These are phyloP conservation scores for Centrocercus urophasianus DNA, from an alignment of 2,113 vertebrate species.

Conservation along the genomic window DNA sequence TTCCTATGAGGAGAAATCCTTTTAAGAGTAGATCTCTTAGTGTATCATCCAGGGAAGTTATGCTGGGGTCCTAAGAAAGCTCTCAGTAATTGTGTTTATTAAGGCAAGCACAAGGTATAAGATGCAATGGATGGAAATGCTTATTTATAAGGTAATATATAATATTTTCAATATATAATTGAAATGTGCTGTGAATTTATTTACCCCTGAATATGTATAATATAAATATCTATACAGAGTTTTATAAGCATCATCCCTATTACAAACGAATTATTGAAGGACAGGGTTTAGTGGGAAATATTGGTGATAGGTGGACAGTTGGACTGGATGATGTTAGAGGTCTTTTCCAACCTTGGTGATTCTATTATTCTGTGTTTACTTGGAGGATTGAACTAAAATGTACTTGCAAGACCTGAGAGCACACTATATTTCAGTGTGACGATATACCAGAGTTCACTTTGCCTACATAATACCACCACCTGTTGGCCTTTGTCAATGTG, in stretches of 20 bases:
- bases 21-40: background rate
- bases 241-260: background rate
- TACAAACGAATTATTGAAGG: background rate
- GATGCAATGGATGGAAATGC: background rate
- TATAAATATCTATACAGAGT: background rate
- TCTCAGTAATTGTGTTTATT: background rate
- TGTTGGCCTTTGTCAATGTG: background rate
- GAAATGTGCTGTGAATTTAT: background rate
- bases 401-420: background rate
- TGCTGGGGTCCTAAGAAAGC: background rate
- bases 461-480: background rate
- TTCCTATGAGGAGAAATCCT: background rate
- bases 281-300: too few relatives aligned
- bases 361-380: background rate
- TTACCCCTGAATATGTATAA: background rate
- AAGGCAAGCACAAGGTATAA: background rate
- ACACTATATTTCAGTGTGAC: background rate
- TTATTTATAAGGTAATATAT: background rate
- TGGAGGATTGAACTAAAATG: background rate
- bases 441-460: background rate
- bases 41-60: background rate
- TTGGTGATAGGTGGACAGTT: too few relatives aligned
- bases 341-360: too few relatives aligned
- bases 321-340: too few relatives aligned
- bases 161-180: too few relatives aligned